Base-by-base conservation (phyloP, 2,797 vertebrate genomes). In the Ara ararauna region DNA sequence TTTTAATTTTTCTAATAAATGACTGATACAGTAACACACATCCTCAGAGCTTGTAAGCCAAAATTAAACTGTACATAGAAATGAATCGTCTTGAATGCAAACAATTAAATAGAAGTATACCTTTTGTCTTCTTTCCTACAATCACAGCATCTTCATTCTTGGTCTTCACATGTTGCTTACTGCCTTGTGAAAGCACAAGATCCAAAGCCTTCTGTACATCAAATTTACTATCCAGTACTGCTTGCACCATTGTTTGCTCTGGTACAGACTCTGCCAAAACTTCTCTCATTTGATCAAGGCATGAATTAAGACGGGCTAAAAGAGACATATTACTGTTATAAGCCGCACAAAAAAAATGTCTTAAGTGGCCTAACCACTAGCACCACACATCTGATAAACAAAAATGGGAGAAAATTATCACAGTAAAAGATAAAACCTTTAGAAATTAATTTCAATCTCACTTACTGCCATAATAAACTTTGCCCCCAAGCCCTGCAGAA, bases 271-370 rank as follows among this genome's bases (percentile, higher is more conserved):
- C 99, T 86, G 99, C 99, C 73, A 99, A 97, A 66, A 99, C 98
- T 73, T 99, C 97, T 93, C 99, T 98, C 99, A 99, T 99, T 89
- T 99, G 98, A 96, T 99, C 99, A 98, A 99, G 98, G 97, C 99
- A 99, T 29, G 99, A 99, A 97, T 98, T 98, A 94, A 99, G 98
- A 95, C 97, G 98, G 70, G 98, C 99, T 99, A 96, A 47, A 97
- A 95, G 75, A 95, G 50, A 97, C 15, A 96, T 36, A 79, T 45
- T 74, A 76, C 17, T 79, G 75, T 95, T 91, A 97, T 8, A 93
- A 97, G 40, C 32, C 85, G 44, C 12, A 78, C 50, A 62, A 54
- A 77, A 72, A 24, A 27, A 27, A 27, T 1, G 14, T 58, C 67
- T 88, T 42, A 53, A 80, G 36, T 4, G 20, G 67, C 56, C 44